Percentiles rank a stretch among this genome's conserved stretches.
Conservation (phyloP, 2,113 vertebrate species). For the Oreocharis arfaki region DNA sequence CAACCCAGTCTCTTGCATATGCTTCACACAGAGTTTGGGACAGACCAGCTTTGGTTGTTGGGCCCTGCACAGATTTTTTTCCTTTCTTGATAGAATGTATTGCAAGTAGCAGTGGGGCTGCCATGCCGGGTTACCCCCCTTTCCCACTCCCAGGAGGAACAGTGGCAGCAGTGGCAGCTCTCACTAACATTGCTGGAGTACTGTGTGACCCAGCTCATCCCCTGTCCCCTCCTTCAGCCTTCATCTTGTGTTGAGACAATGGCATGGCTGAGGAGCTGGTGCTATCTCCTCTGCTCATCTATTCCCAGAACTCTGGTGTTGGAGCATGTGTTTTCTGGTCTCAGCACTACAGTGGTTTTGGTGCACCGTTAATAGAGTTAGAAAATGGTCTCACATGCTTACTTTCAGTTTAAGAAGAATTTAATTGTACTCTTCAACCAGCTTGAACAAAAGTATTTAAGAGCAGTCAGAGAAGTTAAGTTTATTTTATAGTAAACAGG, state of each 20-base stretch:
- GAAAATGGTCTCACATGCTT: neutral
- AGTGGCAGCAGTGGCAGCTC: neutral
- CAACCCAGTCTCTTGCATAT: neutral
- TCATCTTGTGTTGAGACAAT: neutral
- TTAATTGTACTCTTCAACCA: neutral
- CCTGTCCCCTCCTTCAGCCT: neutral
- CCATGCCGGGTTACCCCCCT: neutral
- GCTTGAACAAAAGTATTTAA: neutral
- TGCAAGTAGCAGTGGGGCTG: neutral
- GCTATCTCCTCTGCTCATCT: neutral
- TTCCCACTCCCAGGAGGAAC: neutral
- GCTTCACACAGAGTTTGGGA: neutral
- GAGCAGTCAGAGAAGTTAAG: neutral
- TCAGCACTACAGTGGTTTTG: neutral
- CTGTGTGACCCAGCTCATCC: neutral
- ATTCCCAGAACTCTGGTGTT: neutral
- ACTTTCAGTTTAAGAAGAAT: neutral
- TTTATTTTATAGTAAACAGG: neutral
- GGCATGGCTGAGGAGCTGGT: neutral
- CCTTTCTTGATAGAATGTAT: neutral
- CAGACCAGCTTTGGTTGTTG: neutral
- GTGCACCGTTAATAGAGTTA: neutral
- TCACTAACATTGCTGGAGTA: neutral
- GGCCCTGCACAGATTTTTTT: neutral
- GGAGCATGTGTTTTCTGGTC: neutral